phyloP scores from a whole-genome alignment of 2,888 invertebrate species.

The Hemithea aestivaria region DNA sequence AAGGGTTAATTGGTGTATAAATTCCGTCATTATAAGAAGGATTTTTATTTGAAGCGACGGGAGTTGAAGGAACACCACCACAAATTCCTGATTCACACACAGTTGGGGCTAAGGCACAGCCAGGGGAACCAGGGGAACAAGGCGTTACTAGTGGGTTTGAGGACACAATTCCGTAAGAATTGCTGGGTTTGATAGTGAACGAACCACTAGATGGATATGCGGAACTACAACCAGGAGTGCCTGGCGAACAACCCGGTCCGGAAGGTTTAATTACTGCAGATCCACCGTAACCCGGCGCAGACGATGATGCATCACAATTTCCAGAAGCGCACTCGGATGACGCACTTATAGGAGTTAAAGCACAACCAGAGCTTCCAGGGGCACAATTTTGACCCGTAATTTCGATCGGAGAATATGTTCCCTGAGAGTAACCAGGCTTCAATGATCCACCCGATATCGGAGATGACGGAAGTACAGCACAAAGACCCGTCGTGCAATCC shows the following conservation, averaged over 20 bases:
- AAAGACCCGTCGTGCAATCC: conserved; percentile 3
- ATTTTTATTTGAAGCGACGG: no score
- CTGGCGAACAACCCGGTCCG: conserved; percentile 15
- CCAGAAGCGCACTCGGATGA: conserved; percentile 5
- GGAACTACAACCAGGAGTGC: conserved; percentile 1
- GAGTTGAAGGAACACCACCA: not conserved
- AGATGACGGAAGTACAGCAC: not conserved
- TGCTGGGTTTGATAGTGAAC: no score
- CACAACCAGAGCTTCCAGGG: conserved; percentile 10
- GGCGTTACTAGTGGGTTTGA: no score
- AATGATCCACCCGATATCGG: conserved; percentile 1
- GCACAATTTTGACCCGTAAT: conserved; percentile 2
- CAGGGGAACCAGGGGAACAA: not conserved
- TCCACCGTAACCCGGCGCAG: not conserved
- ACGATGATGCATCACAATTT: conserved; percentile 1
- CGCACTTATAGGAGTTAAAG: not conserved
- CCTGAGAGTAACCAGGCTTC: conserved; percentile 5
- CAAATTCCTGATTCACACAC: conserved; percentile 7
- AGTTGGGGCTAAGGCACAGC: not conserved
- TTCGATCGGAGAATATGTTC: not conserved
- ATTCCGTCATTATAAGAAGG: not conserved
- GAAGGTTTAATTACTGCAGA: conserved; percentile 11
- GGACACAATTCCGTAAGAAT: no score
- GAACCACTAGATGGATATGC: not conserved
- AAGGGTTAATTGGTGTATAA: conserved; percentile 4